Percentiles rank a stretch among this genome's conserved stretches.
These are phyloP conservation scores for Machaerirhynchus nigripectus DNA, from an alignment of 2,113 vertebrate species.

Conservation along the genomic window DNA sequence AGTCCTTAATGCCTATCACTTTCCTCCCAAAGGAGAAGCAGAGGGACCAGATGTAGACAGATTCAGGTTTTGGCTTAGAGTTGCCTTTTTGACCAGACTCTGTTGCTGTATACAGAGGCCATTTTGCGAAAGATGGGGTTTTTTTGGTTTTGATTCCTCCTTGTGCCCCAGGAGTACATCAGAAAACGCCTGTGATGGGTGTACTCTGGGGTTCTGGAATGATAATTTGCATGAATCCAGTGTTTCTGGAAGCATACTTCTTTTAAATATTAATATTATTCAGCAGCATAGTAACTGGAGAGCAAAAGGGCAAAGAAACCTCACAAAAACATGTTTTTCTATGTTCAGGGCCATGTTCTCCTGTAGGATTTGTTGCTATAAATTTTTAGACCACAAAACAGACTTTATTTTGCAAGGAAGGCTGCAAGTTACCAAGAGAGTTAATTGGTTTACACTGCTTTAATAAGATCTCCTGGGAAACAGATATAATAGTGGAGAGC, in stretches of 20 bases:
- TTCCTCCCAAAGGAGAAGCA: background rate
- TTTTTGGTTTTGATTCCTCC: background rate
- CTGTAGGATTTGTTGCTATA: conserved; percentile 59
- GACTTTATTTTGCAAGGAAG: conserved; percentile 57
- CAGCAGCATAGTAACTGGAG: background rate
- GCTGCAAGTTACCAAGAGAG: conserved; percentile 50
- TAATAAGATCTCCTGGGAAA: conserved; percentile 71
- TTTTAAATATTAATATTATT: conserved; percentile 45
- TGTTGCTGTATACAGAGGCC: background rate
- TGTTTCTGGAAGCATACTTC: background rate
- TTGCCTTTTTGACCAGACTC: background rate
- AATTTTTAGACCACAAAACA: conserved; percentile 36
- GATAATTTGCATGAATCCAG: background rate
- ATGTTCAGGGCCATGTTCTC: conserved; percentile 41
- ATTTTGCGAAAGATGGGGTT: background rate
- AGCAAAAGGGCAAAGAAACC: conserved; percentile 7
- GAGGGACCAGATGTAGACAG: background rate
- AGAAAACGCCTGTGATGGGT: background rate
- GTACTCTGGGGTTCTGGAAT: background rate
- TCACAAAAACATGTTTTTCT: conserved; percentile 26
- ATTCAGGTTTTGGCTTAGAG: background rate
- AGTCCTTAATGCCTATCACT: background rate
- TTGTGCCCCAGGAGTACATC: background rate
- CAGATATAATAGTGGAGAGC: conserved; percentile 19
- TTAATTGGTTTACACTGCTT: conserved; percentile 72